Evolutionary conservation across 2,888 invertebrate species (phyloP).

Genomic region (Pheosia gnoma): DNA sequence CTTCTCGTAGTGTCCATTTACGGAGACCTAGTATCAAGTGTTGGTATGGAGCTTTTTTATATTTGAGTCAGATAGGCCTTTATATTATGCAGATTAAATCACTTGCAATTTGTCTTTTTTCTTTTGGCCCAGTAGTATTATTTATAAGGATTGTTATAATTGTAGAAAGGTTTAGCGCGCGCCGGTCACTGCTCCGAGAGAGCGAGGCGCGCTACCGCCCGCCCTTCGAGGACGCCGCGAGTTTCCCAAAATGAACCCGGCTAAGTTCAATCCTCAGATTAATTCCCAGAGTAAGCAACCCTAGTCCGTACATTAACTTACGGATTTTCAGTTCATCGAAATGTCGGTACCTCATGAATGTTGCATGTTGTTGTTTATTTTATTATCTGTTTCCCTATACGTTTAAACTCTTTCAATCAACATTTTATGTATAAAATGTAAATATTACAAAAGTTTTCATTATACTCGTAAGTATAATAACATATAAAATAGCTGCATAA

Average conservation of each 20-base stretch:
- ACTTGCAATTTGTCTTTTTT: background rate
- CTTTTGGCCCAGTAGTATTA: background rate
- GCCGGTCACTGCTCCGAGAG: no score
- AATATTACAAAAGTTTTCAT: background rate
- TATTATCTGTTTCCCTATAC: background rate
- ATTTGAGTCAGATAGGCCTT: background rate
- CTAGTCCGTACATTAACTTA: background rate
- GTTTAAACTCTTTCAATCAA: no score
- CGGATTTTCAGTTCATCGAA: background rate
- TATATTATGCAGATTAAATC: background rate
- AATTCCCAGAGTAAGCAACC: slow-evolving; percentile 24
- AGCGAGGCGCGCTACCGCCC: slow-evolving; percentile 9
- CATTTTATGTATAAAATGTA: background rate
- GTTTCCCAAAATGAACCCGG: slow-evolving; percentile 41
- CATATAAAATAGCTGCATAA: no score
- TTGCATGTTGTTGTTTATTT: background rate
- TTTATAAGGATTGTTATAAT: background rate
- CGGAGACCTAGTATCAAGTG: background rate
- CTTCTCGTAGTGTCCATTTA: background rate
- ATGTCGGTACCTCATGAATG: background rate
- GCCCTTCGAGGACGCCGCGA: slow-evolving; percentile 34
- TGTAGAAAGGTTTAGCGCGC: background rate
- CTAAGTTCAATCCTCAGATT: slow-evolving; percentile 39
- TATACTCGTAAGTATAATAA: no score
- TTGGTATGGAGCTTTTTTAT: background rate